phyloP scores from a whole-genome alignment of 1,140 invertebrate species.

The Mamestra configurata region DNA sequence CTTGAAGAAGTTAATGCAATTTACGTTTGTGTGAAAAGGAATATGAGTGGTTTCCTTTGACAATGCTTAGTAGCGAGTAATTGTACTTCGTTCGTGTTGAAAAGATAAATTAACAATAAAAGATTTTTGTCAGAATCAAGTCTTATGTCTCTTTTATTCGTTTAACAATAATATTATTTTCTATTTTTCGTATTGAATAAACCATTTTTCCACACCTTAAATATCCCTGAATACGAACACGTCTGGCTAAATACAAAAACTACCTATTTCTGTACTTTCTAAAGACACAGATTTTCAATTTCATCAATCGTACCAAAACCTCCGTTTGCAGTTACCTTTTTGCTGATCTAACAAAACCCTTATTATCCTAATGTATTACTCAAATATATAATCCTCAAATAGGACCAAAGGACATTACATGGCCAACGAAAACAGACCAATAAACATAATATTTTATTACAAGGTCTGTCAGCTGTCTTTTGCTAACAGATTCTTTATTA shows the following conservation, averaged over 20 bases:
- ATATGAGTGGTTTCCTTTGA: not conserved
- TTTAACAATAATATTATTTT: too few relatives aligned
- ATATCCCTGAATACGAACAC: too few relatives aligned
- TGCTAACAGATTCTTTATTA: conserved; percentile 27
- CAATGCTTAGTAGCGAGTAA: not conserved
- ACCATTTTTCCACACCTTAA: too few relatives aligned
- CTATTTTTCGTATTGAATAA: too few relatives aligned
- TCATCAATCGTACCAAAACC: not conserved
- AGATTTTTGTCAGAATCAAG: not conserved
- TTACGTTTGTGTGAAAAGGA: conserved; percentile 11
- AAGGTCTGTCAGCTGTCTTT: conserved; percentile 36
- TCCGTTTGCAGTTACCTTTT: not conserved
- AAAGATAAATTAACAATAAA: not conserved
- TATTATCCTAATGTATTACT: conserved; percentile 28
- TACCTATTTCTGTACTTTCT: too few relatives aligned
- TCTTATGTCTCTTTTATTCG: not conserved
- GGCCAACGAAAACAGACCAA: conserved; percentile 27
- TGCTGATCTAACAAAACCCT: not conserved
- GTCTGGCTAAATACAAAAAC: too few relatives aligned
- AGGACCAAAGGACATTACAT: not conserved
- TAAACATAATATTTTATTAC: conserved; percentile 36
- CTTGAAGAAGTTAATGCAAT: conserved; percentile 40
- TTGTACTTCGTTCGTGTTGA: not conserved
- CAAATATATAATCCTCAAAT: conserved; percentile 19
- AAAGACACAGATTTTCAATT: not conserved